A percentile compares a stretch with the other conserved stretches of the same genome.
These are phyloP conservation scores for Zaprionus obscuricornis DNA, from an alignment of 2,888 invertebrate genomes.

Conservation along the genomic window DNA sequence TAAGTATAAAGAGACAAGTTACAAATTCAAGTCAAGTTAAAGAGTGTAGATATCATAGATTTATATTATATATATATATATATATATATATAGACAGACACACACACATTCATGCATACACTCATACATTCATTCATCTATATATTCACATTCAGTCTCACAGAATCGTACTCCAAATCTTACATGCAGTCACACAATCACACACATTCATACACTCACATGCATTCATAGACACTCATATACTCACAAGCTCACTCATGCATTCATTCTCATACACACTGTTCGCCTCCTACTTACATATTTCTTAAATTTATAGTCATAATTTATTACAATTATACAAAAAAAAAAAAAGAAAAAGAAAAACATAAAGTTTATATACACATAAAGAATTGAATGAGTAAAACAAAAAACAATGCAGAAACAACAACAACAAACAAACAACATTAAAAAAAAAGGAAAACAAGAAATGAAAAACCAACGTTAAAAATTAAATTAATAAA, in stretches of 20 bases:
- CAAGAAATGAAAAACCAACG: too few relatives aligned
- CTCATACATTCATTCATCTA: too few relatives aligned
- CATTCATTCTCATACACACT: too few relatives aligned
- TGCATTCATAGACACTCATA: too few relatives aligned
- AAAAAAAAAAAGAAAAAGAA: too few relatives aligned
- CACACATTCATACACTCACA: too few relatives aligned
- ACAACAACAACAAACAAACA: slow-evolving; percentile 13
- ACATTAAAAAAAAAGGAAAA: neutral
- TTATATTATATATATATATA: slow-evolving; percentile 18
- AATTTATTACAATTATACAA: slow-evolving; percentile 65
- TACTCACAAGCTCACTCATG: neutral
- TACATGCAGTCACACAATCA: too few relatives aligned
- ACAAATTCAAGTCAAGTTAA: slow-evolving; percentile 18
- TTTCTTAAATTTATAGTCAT: slow-evolving; percentile 57
- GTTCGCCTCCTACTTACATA: slow-evolving; percentile 63
- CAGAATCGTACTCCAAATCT: too few relatives aligned
- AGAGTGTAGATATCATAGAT: slow-evolving; percentile 6
- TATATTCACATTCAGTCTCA: too few relatives aligned
- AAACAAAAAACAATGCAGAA: slow-evolving; percentile 1
- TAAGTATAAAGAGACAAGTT: slow-evolving; percentile 22
- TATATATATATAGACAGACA: slow-evolving; percentile 10
- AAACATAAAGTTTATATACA: too few relatives aligned
- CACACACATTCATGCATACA: too few relatives aligned
- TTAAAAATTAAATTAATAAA: slow-evolving; percentile 13
- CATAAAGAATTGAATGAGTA: slow-evolving; percentile 37